Base-by-base conservation (phyloP, 2,888 invertebrate genomes). In the Rhimphoctona megacephalus region DNA sequence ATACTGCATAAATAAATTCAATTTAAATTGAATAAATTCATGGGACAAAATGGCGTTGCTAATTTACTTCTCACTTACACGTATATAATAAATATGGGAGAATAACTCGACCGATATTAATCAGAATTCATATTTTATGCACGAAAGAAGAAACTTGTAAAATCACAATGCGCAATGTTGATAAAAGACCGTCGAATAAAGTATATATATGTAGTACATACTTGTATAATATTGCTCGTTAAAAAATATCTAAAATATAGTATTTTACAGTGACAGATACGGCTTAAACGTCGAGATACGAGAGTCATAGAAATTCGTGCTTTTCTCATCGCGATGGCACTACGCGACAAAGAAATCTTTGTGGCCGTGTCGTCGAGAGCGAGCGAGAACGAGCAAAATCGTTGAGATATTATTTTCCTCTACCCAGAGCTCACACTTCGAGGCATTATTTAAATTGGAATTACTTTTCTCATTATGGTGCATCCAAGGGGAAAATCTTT, bases 381-480 rank as follows among this genome's bases (percentile, higher is more conserved):
- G 39, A 78, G 64, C 52, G 30, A 52, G 67, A 78, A 11, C 36
- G 61, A 43, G 33, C 25, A 57, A 57, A 66, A 81, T 78, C 77
- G 57, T 67, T 67, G 86, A 90, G 90, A 93, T 93, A 92, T 92
- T 93, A 93, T 94, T 94, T 92, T 92, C 46, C 67, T 85, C 61
- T 36, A 19, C 57, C 85, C 89, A 90, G 79, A 69, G 69, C 81
- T 76, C 83, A 61, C 86, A 83, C 91, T 92, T 92, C 90, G 89
- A 89, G 91, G 92, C 93, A 93, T 94, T 94, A 94, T 94, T 94
- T 93, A 94, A 94, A 94, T 94, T 93, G 93, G 92, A 94, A 94
- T 94, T 93, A 93, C 94, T 94, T 94, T 94, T 94, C 94, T 94
- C 94, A 93, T 94, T 94, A 94, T 92, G 92, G 92, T 89, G 91